A percentile compares a stretch with the other conserved stretches of the same genome.
These are phyloP conservation scores for Clostera curtula DNA, from an alignment of 2,888 invertebrate genomes.

Conservation along the genomic window DNA sequence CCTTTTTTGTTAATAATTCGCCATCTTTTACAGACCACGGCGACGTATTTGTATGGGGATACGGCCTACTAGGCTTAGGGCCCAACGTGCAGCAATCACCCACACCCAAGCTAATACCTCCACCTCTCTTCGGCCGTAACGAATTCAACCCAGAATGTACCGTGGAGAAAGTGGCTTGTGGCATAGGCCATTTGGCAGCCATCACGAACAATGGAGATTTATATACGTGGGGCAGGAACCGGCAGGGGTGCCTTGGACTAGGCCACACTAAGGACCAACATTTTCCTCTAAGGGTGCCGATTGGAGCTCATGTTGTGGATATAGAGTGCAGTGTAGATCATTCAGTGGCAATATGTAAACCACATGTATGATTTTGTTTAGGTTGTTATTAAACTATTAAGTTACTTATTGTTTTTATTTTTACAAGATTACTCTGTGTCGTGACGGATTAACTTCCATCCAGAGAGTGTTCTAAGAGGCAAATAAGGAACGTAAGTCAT, in stretches of 20 bases:
- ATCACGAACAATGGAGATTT: conserved; percentile 88
- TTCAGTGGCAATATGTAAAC: conserved; percentile 83
- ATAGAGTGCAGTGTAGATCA: conserved; percentile 92
- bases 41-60: conserved; percentile 95
- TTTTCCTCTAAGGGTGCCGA: conserved; percentile 88
- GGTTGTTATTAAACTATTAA: conserved; percentile 28
- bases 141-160: conserved; percentile 82
- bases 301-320: conserved; percentile 84
- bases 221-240: conserved; percentile 94
- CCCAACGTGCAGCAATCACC: conserved; percentile 81
- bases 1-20: not conserved
- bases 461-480: too few relatives aligned
- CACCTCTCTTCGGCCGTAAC: conserved; percentile 88
- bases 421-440: conserved; percentile 1
- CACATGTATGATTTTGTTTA: conserved; percentile 65
- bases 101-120: conserved; percentile 83
- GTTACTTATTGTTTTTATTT: conserved; percentile 10
- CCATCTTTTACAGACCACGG: conserved; percentile 79
- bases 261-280: conserved; percentile 87
- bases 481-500: too few relatives aligned
- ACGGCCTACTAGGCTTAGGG: conserved; percentile 92
- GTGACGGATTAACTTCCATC: too few relatives aligned
- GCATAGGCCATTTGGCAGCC: conserved; percentile 85
- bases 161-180: conserved; percentile 80
- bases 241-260: conserved; percentile 87